Evolutionary conservation across 1,140 invertebrate genomes (phyloP).

Genomic region (Spodoptera litura): DNA sequence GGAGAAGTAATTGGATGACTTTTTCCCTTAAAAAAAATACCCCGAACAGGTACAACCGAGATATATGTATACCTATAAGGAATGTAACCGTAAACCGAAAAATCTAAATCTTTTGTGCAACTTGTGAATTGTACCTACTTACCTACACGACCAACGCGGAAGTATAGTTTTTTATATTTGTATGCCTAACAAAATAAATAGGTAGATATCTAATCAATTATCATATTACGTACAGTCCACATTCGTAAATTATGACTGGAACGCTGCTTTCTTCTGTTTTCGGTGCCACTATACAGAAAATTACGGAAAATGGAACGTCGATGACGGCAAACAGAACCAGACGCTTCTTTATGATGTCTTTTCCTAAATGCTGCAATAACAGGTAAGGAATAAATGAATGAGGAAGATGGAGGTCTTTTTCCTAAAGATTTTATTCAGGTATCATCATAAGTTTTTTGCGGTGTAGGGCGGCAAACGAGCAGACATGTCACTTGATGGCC

Average conservation of each 20-base stretch:
- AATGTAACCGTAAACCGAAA: too few relatives aligned
- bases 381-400: too few relatives aligned
- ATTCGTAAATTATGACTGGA: conserved; percentile 62
- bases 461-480: too few relatives aligned
- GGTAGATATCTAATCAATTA: too few relatives aligned
- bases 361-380: conserved; percentile 57
- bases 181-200: not conserved
- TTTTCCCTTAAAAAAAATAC: too few relatives aligned
- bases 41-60: too few relatives aligned
- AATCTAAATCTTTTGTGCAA: too few relatives aligned
- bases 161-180: not conserved
- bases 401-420: not conserved
- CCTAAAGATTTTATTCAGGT: too few relatives aligned
- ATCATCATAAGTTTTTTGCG: too few relatives aligned
- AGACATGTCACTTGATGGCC: too few relatives aligned
- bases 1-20: too few relatives aligned
- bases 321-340: conserved; percentile 65
- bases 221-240: conserved; percentile 66
- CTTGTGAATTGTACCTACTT: not conserved
- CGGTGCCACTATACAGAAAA: conserved; percentile 70
- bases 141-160: not conserved
- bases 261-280: conserved; percentile 66
- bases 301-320: conserved; percentile 71
- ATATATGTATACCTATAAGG: too few relatives aligned
- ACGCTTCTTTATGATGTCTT: conserved; percentile 64